phyloP scores from a whole-genome alignment of 1,140 invertebrate genomes.

The Nasonia giraulti region DNA sequence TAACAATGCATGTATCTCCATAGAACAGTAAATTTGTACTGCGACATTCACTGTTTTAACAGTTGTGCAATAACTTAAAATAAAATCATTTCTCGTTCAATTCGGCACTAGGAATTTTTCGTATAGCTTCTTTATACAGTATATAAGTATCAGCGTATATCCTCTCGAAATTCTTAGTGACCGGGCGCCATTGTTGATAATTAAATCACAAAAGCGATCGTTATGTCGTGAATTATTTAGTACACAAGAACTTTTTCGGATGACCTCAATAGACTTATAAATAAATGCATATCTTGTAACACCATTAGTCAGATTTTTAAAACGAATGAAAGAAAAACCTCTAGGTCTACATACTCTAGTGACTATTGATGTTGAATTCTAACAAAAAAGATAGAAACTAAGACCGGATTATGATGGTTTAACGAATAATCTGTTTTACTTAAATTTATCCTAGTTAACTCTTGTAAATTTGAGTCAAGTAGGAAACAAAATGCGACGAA shows the following conservation, averaged over 20 bases:
- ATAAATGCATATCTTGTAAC: conserved; percentile 32
- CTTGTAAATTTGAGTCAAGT: conserved; percentile 13
- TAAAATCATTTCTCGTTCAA: conserved; percentile 5
- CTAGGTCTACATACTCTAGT: neutral
- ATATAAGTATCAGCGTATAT: neutral
- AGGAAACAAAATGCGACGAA: conserved; percentile 32
- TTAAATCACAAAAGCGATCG: neutral
- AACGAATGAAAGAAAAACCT: conserved; percentile 19
- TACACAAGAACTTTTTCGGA: neutral
- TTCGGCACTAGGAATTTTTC: conserved; percentile 23
- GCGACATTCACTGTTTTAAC: conserved; percentile 30
- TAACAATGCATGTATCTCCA: conserved; percentile 6
- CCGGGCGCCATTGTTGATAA: neutral
- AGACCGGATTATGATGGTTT: conserved; percentile 16
- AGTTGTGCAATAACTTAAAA: conserved; percentile 38
- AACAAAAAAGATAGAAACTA: conserved; percentile 5
- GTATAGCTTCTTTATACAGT: neutral
- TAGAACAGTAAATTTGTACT: conserved; percentile 32
- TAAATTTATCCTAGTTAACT: conserved; percentile 20
- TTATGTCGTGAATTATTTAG: neutral
- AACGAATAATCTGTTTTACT: conserved; percentile 29
- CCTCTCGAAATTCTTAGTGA: neutral
- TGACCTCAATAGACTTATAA: neutral
- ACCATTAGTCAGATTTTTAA: neutral
- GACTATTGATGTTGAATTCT: conserved; percentile 17